Conservation (phyloP, 2,797 vertebrate genomes). For the Hyperoplus immaculatus region DNA sequence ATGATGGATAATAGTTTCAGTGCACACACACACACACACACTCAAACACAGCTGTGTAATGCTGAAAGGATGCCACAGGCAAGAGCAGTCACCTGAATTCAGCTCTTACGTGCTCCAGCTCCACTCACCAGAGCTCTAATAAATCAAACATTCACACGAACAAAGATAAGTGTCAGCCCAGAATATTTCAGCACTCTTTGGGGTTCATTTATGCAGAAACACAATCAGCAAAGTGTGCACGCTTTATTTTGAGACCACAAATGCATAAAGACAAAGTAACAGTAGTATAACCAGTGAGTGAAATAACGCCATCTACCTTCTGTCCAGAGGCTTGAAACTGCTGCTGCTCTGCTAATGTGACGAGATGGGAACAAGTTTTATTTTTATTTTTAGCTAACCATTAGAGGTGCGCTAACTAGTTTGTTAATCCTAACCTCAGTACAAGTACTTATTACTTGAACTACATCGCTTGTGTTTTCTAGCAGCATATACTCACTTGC, state of each 20-base stretch:
- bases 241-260: neutral
- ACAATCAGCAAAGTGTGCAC: too few species aligned
- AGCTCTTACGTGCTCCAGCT: slow-evolving; percentile 27
- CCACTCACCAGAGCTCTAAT: slow-evolving; percentile 13
- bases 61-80: slow-evolving; percentile 35
- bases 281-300: neutral
- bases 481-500: neutral
- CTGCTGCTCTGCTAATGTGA: too few species aligned
- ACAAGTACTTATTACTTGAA: too few species aligned
- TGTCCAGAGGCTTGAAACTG: too few species aligned
- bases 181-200: neutral
- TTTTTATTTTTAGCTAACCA: too few species aligned
- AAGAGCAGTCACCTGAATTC: slow-evolving; percentile 39
- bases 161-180: neutral
- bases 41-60: neutral
- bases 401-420: too few species aligned
- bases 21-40: neutral
- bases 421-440: too few species aligned
- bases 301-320: too few species aligned
- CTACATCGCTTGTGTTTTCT: neutral
- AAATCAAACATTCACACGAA: slow-evolving; percentile 2
- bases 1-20: slow-evolving; percentile 12
- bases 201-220: too few species aligned
- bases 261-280: neutral
- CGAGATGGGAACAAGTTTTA: too few species aligned